Base-by-base conservation (phyloP, 1,140 invertebrate genomes). In the Rhagoletis pomonella region DNA sequence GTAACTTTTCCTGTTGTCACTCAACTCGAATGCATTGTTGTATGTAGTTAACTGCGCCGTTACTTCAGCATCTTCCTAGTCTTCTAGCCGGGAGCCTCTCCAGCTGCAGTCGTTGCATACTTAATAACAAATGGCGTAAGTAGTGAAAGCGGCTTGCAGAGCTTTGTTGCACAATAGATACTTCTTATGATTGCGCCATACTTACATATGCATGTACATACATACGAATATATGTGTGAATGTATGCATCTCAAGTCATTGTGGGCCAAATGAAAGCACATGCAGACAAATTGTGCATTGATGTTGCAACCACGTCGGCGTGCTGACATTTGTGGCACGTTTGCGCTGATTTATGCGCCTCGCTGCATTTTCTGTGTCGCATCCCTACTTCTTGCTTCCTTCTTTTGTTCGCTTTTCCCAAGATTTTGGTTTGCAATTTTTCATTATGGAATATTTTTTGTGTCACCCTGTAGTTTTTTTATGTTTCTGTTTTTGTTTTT, bases 1-100 rank as follows among this genome's bases (percentile, higher is more conserved):
- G 44, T 58, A 42, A 81, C n/a, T 55, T 81, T 81, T 81, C n/a
- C 73, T 81, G 73, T 81, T 81, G 73, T 81, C 73, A 81, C 73
- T 81, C 73, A 81, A 55, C 47, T 81, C 73, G n/a, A 58, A 58
- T 19, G 73, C 73, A 81, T 81, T 81, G 73, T 55, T 55, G 47
- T 47, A 55, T 10, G 2, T 55, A 7, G 50, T 55, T 55, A 29
- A 2, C 47, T 81, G 47, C 29, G 29, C 7, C 50, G 17, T 29
- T 55, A 50, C 47, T 2, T 17, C 50, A 58, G 47, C n/a, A 4
- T 39, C 6, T 42, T 19, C 69, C 9, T 55, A 19, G 73, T 17
- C 73, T 81, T 81, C 47, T 81, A 55, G 64, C 64, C 29, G 29
- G 29, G 29, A 29, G 29, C 29, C 29, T 29, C 73, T 81, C 44